These are phyloP conservation scores for Axea sp. DNA, from an alignment of 2,888 invertebrate genomes.

Conservation along the genomic window DNA sequence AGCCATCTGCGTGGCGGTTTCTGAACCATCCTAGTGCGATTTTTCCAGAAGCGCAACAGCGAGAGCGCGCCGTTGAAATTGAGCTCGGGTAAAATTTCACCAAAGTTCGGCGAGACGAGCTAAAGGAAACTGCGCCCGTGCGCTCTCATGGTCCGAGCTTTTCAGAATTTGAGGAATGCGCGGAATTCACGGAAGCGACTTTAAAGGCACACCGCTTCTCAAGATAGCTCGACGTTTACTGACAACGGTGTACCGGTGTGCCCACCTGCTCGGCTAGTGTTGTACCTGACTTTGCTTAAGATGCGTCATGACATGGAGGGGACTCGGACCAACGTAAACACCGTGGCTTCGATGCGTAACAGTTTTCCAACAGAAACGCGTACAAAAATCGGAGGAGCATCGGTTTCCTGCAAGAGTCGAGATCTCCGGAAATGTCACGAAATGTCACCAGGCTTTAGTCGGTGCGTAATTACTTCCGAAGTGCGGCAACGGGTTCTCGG, in stretches of 20 bases:
- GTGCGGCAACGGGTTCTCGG: too few relatives aligned
- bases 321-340: conserved; percentile 62
- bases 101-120: too few relatives aligned
- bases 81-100: too few relatives aligned
- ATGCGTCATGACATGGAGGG: conserved; percentile 71
- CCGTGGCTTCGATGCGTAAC: conserved; percentile 42
- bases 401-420: neutral
- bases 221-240: conserved; percentile 75
- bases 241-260: conserved; percentile 72
- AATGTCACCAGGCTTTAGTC: conserved; percentile 3
- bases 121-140: too few relatives aligned
- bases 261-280: conserved; percentile 74
- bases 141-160: conserved; percentile 18
- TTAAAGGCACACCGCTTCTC: conserved; percentile 63
- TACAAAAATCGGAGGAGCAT: conserved; percentile 24
- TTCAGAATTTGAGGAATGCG: conserved; percentile 42
- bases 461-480: neutral
- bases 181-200: conserved; percentile 59
- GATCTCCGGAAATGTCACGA: conserved; percentile 18
- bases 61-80: too few relatives aligned
- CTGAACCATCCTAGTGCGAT: too few relatives aligned
- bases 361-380: conserved; percentile 19
- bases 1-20: too few relatives aligned
- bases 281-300: conserved; percentile 71
- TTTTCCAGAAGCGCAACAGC: too few relatives aligned